Base-by-base conservation (phyloP, 2,797 vertebrate genomes). In the Alexandromys oeconomus region DNA sequence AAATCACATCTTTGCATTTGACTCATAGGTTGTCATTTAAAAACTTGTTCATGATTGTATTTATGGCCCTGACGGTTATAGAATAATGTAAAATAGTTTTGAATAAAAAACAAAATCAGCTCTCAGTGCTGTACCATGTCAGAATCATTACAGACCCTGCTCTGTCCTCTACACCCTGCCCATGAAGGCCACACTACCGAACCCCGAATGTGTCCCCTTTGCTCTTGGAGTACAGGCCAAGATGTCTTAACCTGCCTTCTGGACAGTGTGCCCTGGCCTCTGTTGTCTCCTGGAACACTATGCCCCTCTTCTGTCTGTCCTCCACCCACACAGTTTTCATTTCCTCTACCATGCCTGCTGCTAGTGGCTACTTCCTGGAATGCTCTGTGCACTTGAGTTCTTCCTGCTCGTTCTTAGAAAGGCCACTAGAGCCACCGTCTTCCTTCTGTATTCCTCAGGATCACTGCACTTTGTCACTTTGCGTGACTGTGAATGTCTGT, bases 331-430 rank as follows among this genome's bases (percentile, higher is more conserved):
- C 6, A 17, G 57, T 37, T n/a, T 94, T 37, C 10, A 51, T 46
- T 65, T 48, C 80, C 34, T 59, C 21, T 25, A 10, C n/a, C 4
- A 2, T 40, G 80, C 12, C 74, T 92, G 7, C 54, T 48, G 43
- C 13, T 63, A 29, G 10, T 46, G 54, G 73, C n/a, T 61, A 27
- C 69, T 93, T 92, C 19, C 81, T 90, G 63, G 69, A 90, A 87
- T 1, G 1, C 37, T 82, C 61, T 3, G 0, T 6, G 67, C 34
- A 57, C 17, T 54, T 51, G 57, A 54, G 40, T 91, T 89, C 80
- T 40, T 94, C 71, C 77, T 43, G 31, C 11, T 25, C 2, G 0
- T 92, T 54, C 86, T 46, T 46, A 43, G 34, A 59, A 71, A 79
- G 27, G 3, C 40, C 48, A 13, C 29, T 4, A 1, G 40, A 31